Evolutionary conservation across 2,888 invertebrate species (phyloP).

Genomic region (Mantis religiosa): DNA sequence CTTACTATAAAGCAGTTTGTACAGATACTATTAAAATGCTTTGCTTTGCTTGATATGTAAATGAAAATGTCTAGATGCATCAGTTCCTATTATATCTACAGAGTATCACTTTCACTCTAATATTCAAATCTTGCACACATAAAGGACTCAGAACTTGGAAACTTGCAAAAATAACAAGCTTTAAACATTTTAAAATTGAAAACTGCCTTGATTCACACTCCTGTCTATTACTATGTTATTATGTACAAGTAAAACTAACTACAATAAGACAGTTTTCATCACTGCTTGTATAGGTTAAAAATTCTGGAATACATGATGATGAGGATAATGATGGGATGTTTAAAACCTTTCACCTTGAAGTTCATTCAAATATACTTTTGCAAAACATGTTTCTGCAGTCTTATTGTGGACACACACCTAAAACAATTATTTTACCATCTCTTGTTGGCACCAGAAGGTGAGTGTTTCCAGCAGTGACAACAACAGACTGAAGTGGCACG

Average conservation of each 20-base stretch:
- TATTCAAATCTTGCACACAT: neutral
- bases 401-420: conserved; percentile 38
- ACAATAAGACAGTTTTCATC: neutral
- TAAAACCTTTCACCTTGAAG: neutral
- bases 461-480: conserved; percentile 51
- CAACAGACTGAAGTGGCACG: conserved; percentile 50
- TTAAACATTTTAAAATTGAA: neutral
- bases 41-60: neutral
- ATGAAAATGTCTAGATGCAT: neutral
- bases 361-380: neutral
- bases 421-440: conserved; percentile 53
- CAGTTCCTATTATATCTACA: neutral
- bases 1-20: neutral
- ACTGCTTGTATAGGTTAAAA: neutral
- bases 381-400: neutral
- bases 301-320: neutral
- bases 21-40: neutral
- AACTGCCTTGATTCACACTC: neutral
- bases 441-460: conserved; percentile 56
- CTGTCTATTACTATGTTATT: neutral
- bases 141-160: neutral
- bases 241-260: neutral
- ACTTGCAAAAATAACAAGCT: neutral
- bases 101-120: neutral
- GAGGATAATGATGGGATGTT: neutral